phyloP scores from a whole-genome alignment of 2,113 vertebrate genomes.

The Saguinus midas region DNA sequence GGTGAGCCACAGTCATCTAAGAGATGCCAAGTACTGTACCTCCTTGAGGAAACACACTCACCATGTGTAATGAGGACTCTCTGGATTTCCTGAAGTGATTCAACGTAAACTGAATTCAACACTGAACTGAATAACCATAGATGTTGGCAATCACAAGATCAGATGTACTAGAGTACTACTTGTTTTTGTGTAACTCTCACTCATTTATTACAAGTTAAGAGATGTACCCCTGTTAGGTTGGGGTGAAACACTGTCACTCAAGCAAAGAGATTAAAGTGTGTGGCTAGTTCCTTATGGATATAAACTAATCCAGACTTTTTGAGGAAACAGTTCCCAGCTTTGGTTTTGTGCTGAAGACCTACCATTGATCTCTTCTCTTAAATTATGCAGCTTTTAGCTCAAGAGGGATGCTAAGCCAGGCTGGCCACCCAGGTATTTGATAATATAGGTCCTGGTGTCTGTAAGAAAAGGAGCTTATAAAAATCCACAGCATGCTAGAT shows the following conservation, averaged over 20 bases:
- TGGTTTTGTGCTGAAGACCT: background rate
- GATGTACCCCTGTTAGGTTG: background rate
- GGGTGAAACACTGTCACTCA: constrained; percentile 31
- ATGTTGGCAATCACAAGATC: constrained; percentile 37
- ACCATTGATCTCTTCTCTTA: background rate
- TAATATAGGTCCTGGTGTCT: background rate
- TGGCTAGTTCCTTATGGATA: constrained; percentile 11
- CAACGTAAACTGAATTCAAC: constrained; percentile 74
- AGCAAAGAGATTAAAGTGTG: background rate
- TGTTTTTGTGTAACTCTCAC: background rate
- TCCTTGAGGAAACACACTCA: constrained; percentile 82
- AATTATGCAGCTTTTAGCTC: background rate
- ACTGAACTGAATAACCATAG: constrained; percentile 15
- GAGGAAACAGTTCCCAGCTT: background rate
- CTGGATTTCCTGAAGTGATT: constrained; percentile 78
- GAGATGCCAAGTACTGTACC: constrained; percentile 77
- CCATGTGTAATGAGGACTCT: constrained; percentile 77
- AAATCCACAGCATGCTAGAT: background rate
- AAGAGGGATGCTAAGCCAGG: background rate
- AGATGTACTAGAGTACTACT: background rate
- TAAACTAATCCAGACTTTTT: background rate
- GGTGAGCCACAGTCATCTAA: constrained; percentile 79
- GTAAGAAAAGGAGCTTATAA: background rate
- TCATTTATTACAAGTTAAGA: background rate
- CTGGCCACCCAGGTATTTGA: background rate